phyloP scores from a whole-genome alignment of 2,888 invertebrate genomes.

The Calameuta idolon region DNA sequence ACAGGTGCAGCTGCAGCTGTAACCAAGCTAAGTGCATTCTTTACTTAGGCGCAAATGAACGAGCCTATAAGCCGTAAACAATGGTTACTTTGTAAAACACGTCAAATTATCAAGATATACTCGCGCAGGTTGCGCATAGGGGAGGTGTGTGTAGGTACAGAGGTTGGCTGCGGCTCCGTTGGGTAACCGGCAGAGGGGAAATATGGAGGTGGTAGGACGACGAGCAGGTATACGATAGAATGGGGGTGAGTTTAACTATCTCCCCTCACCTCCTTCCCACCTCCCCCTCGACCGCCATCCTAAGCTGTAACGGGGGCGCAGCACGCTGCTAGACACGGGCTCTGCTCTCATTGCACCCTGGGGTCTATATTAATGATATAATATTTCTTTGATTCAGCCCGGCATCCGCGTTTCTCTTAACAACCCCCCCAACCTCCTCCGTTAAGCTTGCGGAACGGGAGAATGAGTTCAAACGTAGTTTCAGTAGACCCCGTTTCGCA shows the following conservation, averaged over 20 bases:
- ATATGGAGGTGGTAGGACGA: conserved; percentile 22
- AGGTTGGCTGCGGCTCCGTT: conserved; percentile 2
- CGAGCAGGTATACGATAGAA: conserved; percentile 23
- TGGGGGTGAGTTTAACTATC: conserved; percentile 10
- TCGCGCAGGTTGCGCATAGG: conserved; percentile 31
- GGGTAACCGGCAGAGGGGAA: conserved; percentile 3
- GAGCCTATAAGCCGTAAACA: conserved; percentile 56
- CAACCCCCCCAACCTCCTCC: conserved; percentile 39
- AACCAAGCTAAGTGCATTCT: conserved; percentile 39
- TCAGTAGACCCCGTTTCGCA: conserved; percentile 49
- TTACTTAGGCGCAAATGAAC: conserved; percentile 41
- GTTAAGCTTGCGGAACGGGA: conserved; percentile 36
- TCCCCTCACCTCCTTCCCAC: conserved; percentile 6
- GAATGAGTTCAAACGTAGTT: conserved; percentile 56
- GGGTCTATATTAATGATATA: conserved; percentile 60
- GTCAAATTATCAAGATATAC: conserved; percentile 61
- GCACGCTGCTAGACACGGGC: conserved; percentile 26
- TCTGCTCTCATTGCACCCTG: conserved; percentile 49
- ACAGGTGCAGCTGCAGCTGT: background rate
- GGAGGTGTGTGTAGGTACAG: conserved; percentile 21
- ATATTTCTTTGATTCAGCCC: conserved; percentile 62
- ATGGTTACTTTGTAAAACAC: conserved; percentile 55
- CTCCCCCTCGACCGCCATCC: conserved; percentile 9
- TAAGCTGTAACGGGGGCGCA: conserved; percentile 8
- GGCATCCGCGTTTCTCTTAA: conserved; percentile 46